phyloP scores from a whole-genome alignment of 1,140 invertebrate genomes.

The Apolygus lucorum region DNA sequence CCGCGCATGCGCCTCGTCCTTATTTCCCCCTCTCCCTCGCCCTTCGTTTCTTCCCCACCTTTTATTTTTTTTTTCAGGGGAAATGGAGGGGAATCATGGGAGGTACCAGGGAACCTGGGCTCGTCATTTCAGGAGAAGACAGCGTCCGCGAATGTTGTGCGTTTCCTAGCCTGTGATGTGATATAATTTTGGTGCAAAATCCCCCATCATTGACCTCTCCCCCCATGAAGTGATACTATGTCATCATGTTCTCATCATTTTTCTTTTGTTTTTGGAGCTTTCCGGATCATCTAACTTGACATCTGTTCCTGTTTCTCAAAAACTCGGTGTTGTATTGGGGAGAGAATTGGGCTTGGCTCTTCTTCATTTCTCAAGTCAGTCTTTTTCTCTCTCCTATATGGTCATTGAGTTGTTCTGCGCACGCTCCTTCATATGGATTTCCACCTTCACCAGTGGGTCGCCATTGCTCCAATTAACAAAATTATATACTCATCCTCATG shows the following conservation, averaged over 20 bases:
- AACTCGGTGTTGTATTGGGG: slow-evolving; percentile 14
- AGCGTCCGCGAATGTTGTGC: neutral
- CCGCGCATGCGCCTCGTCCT: slow-evolving; percentile 39
- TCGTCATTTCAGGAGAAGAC: neutral
- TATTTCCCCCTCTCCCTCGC: slow-evolving; percentile 36
- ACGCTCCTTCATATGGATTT: neutral
- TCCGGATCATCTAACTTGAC: too few species aligned
- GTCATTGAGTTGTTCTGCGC: neutral
- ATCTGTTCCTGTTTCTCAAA: too few species aligned
- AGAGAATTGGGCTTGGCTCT: slow-evolving; percentile 17
- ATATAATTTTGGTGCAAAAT: too few species aligned
- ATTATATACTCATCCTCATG: neutral
- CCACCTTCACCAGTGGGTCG: neutral
- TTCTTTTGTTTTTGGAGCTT: too few species aligned
- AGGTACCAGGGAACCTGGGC: neutral
- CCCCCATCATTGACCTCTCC: too few species aligned
- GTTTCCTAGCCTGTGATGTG: too few species aligned
- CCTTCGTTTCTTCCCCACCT: slow-evolving; percentile 3
- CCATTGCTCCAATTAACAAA: neutral
- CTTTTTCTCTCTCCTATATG: slow-evolving; percentile 16
- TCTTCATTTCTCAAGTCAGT: slow-evolving; percentile 6
- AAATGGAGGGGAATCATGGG: neutral
- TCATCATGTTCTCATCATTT: too few species aligned
- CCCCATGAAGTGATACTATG: too few species aligned
- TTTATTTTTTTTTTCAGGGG: neutral